These are phyloP conservation scores for Luperina testacea DNA, from an alignment of 2,888 invertebrate species.

Conservation along the genomic window DNA sequence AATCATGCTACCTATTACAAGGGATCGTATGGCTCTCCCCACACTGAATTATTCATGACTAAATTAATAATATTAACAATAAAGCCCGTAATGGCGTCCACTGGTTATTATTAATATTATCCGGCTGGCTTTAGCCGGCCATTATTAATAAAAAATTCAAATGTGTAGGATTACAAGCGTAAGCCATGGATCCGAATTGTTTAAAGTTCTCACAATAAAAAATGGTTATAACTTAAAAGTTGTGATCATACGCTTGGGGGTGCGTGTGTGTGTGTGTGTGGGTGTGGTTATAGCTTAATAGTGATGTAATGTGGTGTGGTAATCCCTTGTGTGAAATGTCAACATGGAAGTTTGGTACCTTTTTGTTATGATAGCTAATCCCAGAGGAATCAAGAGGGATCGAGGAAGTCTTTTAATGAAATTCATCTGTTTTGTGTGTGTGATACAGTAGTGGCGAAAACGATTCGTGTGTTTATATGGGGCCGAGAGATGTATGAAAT, in stretches of 20 bases:
- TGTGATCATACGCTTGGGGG: constrained; percentile 25
- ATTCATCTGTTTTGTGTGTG: constrained; percentile 44
- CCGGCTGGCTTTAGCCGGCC: constrained; percentile 75
- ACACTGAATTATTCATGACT: constrained; percentile 85
- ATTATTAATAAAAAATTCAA: constrained; percentile 89
- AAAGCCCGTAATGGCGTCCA: constrained; percentile 73
- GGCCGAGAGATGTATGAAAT: background rate
- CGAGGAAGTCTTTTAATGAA: constrained; percentile 36
- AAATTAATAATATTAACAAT: constrained; percentile 87
- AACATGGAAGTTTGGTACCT: constrained; percentile 65
- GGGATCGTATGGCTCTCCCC: constrained; percentile 65
- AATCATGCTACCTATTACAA: constrained; percentile 57
- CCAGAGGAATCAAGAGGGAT: constrained; percentile 47
- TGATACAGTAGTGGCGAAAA: constrained; percentile 13
- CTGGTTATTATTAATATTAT: constrained; percentile 77
- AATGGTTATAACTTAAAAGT: constrained; percentile 71
- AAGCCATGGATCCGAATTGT: constrained; percentile 83
- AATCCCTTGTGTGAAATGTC: constrained; percentile 75
- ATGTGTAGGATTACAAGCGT: constrained; percentile 83
- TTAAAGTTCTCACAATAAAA: constrained; percentile 85
- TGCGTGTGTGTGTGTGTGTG: constrained; percentile 41
- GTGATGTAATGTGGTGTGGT: constrained; percentile 67
- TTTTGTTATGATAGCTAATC: constrained; percentile 63
- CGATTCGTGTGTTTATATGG: no score
- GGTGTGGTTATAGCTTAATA: constrained; percentile 64